Conservation (phyloP, 2,113 vertebrate genomes). For the Saccopteryx leptura region DNA sequence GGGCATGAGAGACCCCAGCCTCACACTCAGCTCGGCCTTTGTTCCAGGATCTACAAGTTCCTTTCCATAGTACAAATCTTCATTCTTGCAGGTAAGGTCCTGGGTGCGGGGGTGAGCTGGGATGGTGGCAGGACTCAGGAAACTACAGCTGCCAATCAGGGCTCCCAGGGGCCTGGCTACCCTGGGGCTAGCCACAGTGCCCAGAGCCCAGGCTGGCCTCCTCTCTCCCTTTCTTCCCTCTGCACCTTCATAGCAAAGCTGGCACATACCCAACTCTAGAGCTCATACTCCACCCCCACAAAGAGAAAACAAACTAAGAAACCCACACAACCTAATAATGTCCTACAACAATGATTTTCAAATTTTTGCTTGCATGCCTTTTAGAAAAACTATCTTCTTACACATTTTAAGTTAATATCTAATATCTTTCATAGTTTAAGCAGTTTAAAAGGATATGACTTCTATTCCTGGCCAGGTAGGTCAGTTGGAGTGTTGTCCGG, state of each 20-base stretch:
- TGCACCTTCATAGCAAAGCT: background rate
- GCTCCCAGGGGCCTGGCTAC: background rate
- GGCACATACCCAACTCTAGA: background rate
- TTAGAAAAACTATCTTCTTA: background rate
- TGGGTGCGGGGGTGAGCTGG: background rate
- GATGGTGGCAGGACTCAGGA: background rate
- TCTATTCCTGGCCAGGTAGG: background rate
- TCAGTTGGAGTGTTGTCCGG: no score
- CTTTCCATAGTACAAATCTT: constrained; percentile 10
- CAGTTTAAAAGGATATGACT: background rate
- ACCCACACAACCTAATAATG: background rate
- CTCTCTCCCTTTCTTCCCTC: background rate
- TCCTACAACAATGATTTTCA: background rate
- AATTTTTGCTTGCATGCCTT: background rate
- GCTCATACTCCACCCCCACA: accelerated
- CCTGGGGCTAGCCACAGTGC: background rate
- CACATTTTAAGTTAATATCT: background rate
- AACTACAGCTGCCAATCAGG: accelerated
- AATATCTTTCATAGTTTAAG: background rate
- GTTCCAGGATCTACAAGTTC: constrained; percentile 50
- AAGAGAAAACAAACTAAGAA: background rate
- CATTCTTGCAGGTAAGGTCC: constrained; percentile 59
- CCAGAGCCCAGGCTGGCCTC: background rate
- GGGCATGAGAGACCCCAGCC: background rate
- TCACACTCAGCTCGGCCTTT: background rate